Evolutionary conservation across 2,888 invertebrate genomes (phyloP), one percentile per base, ranked within the genome.

Genomic region (Spilarctia lutea): DNA sequence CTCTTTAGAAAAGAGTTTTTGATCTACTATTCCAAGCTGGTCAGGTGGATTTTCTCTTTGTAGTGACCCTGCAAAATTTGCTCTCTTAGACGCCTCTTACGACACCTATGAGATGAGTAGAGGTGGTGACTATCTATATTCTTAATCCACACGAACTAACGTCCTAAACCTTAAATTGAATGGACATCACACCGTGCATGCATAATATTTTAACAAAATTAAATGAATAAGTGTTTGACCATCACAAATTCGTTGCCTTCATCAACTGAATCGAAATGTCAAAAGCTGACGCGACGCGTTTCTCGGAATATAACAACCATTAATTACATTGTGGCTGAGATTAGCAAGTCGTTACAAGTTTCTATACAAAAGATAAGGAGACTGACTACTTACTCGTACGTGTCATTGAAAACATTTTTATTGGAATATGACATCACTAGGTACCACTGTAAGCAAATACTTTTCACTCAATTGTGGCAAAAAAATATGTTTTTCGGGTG

Each of bases 251-350:
- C 78, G 79, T 85, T 85, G 83, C 89, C 90, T 89, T 85, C 87
- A 83, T 88, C 88, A 88, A 83, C 73, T 77, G 81, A 88, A 86
- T 86, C 84, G 82, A 86, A 82, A 85, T 88, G 88, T 86, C 88
- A 87, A 82, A 85, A 85, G 78, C 52, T 81, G 80, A 80, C 76
- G 71, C 75, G 74, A 68, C 68, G 68, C 68, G 67, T 68, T 83
- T 83, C 83, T 67, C 65, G 76, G 85, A 83, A 84, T 33, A 67
- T 63, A 74, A 75, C 72, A 60, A 24, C 72, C 83, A 78, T 81
- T 83, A 79, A 84, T 83, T 73, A 75, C 73, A 48, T 67, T 27
- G 68, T 39, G 72, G 72, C 75, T 78, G 75, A 69, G 73, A 73
- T 77, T 73, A 73, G 68, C n/a, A 13, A 71, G 48, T 8, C 33